Base-by-base conservation (phyloP, 2,888 invertebrate genomes). In the Leuctra nigra region DNA sequence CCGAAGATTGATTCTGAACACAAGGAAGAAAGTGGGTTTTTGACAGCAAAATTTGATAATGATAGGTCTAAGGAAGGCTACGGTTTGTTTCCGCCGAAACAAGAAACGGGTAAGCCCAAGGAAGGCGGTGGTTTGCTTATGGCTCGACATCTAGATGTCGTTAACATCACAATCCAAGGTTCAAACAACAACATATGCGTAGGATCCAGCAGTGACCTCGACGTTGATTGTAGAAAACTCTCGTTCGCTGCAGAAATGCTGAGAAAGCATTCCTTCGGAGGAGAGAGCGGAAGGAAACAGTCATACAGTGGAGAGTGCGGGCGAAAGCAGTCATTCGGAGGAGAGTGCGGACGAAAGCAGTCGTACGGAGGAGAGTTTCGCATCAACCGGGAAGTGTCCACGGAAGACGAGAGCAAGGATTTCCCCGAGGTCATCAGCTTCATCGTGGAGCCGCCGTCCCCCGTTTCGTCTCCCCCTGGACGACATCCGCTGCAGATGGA, bases 401-500 rank as follows among this genome's bases (percentile, higher is more conserved):
- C 61, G 9, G 66, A 66, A 6, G 66, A 68, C 29, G 65, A 68
- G 29, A 54, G 63, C 7, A 47, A 57, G 6, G 67, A 65, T 29
- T 71, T 69, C 62, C 72, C 70, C n/a, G 69, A 70, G 3, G 65
- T 68, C 1, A 70, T 72, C 47, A 71, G 69, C 41, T 71, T 72
- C n/a, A 68, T 72, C 53, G 69, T 72, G 22, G 69, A 72, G 64
- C 72, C 72, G 14, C 72, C 72, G 11, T 72, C 72, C 59, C 72
- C 72, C 0, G 69, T 71, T 9, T 64, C 68, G 59, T 72, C 72
- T 3, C 68, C 70, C 46, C 68, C 67, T 44, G 69, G 66, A 54
- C 66, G 66, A 52, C 66, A 65, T 6, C 63, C 14, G 73, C 73
- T 65, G 54, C 24, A 55, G 24, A 50, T 54, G 24, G 55, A 53